Evolutionary conservation across 2,888 invertebrate genomes (phyloP).

Genomic region (Melipona beecheii): DNA sequence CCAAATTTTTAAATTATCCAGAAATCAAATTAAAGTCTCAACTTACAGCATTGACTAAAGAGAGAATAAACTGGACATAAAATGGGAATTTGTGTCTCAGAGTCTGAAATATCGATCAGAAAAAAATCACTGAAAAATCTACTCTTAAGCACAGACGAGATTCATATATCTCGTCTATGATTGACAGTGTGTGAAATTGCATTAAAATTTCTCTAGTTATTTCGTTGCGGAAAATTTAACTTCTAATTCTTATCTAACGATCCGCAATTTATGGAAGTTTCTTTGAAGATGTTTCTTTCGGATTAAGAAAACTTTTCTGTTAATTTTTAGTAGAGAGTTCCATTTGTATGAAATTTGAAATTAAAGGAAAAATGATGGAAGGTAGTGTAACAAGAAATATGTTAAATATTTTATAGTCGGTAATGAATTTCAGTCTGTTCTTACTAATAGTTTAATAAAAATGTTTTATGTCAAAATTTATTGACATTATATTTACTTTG

Average conservation of each 20-base stretch:
- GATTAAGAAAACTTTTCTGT: conserved; percentile 17
- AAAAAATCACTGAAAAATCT: too few relatives aligned
- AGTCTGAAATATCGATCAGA: too few relatives aligned
- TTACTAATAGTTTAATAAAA: background rate
- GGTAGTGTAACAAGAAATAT: conserved; percentile 20
- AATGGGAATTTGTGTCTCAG: too few relatives aligned
- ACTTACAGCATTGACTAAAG: too few relatives aligned
- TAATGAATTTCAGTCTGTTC: background rate
- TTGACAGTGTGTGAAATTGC: background rate
- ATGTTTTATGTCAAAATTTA: conserved; percentile 15
- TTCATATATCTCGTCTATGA: background rate
- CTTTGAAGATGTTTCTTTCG: conserved; percentile 33
- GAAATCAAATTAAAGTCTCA: too few relatives aligned
- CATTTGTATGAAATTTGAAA: conserved; percentile 2
- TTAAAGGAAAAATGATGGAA: conserved; percentile 30
- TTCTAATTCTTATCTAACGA: conserved; percentile 26
- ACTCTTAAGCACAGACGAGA: too few relatives aligned
- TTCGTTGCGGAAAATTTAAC: background rate
- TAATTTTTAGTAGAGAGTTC: background rate
- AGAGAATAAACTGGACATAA: too few relatives aligned
- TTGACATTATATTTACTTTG: background rate
- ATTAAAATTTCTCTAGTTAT: background rate
- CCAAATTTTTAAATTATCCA: too few relatives aligned
- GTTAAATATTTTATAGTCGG: background rate
- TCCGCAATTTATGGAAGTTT: conserved; percentile 20